A percentile compares a stretch with the other conserved stretches of the same genome.
phyloP scores from a whole-genome alignment of 2,113 vertebrate species.

The Oreochromis spilurus region DNA sequence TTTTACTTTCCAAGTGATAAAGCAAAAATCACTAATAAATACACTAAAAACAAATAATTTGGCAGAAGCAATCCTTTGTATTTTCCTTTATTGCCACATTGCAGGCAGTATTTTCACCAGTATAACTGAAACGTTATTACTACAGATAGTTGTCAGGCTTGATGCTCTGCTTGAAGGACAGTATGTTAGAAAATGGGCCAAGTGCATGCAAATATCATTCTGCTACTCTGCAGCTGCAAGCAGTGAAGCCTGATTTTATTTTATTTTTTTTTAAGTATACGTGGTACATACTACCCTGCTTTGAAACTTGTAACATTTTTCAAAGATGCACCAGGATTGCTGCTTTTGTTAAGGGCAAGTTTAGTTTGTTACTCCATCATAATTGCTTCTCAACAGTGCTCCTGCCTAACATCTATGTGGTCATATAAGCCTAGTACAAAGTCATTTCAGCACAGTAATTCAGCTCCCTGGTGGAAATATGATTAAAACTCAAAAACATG shows the following conservation, averaged over 20 bases:
- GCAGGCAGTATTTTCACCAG: not conserved
- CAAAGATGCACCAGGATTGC: not conserved
- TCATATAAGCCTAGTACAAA: not conserved
- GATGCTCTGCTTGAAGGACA: not conserved
- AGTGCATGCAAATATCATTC: not conserved
- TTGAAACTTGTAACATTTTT: not conserved
- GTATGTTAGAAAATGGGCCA: not conserved
- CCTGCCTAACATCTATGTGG: not conserved
- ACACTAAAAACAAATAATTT: not conserved
- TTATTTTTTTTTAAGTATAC: not conserved
- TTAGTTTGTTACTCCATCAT: not conserved
- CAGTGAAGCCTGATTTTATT: not conserved
- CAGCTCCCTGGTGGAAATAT: constrained; percentile 16
- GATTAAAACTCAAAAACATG: constrained; percentile 26
- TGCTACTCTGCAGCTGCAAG: not conserved
- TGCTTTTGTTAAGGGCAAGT: not conserved
- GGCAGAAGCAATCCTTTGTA: not conserved
- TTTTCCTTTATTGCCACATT: rapidly evolving
- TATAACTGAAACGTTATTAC: not conserved
- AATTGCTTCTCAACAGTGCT: not conserved
- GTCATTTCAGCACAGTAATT: not conserved
- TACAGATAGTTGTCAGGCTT: not conserved
- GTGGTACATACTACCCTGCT: not conserved
- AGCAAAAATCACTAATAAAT: not conserved
- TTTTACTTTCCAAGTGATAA: not conserved